phyloP scores from a whole-genome alignment of 2,113 vertebrate genomes.

The Canis aureus region DNA sequence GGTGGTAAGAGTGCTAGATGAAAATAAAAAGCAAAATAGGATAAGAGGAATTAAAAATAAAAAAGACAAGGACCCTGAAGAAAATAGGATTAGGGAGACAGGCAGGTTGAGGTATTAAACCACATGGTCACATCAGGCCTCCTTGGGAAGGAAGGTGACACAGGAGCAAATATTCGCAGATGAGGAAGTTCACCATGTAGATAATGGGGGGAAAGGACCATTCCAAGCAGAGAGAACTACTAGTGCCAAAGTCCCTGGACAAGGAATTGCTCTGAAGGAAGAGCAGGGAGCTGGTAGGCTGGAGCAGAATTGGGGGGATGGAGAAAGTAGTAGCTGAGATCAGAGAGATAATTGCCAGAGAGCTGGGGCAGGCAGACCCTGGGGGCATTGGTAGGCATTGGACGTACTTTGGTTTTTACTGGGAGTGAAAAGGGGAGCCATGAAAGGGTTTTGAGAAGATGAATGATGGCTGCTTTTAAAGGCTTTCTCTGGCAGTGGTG shows the following conservation, averaged over 20 bases:
- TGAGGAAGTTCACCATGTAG: background rate
- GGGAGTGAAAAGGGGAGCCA: background rate
- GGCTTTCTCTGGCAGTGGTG: background rate
- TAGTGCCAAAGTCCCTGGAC: background rate
- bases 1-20: background rate
- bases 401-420: background rate
- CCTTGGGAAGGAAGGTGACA: background rate
- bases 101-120: background rate
- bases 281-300: background rate
- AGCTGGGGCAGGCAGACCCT: rapidly evolving
- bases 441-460: background rate
- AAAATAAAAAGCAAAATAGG: background rate
- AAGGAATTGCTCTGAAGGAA: background rate
- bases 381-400: background rate
- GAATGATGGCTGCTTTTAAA: background rate
- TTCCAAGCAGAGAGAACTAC: background rate
- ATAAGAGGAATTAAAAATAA: background rate
- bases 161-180: too few relatives aligned
- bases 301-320: background rate
- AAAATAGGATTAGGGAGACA: background rate
- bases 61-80: background rate
- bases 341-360: background rate
- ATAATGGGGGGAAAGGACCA: rapidly evolving
- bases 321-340: background rate
- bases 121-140: background rate